Evolutionary conservation across 2,888 invertebrate genomes (phyloP), one percentile per base, ranked within the genome.

Genomic region (Leptopilina syphax): DNA sequence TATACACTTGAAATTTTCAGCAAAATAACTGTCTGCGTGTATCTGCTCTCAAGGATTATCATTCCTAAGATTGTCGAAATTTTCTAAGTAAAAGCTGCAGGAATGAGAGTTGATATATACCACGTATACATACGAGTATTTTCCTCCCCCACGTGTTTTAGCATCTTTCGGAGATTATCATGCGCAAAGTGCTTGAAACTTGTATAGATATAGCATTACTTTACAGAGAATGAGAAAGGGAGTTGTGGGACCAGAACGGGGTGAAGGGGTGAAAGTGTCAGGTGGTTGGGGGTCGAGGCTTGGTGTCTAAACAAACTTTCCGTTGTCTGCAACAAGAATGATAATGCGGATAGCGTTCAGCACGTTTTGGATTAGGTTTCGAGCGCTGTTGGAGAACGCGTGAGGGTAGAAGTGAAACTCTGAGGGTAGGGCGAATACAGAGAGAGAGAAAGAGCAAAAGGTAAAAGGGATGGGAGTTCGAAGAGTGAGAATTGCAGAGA

Each of bases 291-390:
- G 78, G 77, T 54, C 76, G 80, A 34, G 65, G 78, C 65, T 81
- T n/a, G 73, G 77, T 68, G 79, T 85, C 85, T 86, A 84, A 89
- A 87, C 88, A 88, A 90, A 89, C 88, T 90, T 89, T 86, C 83
- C 85, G 85, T 85, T 87, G 87, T 87, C 87, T 88, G 89, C 89
- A 86, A 86, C 90, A 87, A 88, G 90, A 90, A 90, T 90, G 90
- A 90, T 90, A 90, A 90, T 90, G 88, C 83, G 85, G 84, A 85
- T 83, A 82, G 83, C 81, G 86, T 87, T 85, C 85, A 86, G 87
- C 89, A 89, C 89, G 88, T 88, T 89, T 89, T 86, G 90, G 89
- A 90, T 90, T 89, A 89, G 87, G 84, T 87, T 86, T 86, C 85
- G 83, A 84, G 83, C 79, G 63, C 50, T 78, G 77, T 77, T 65